These are phyloP conservation scores for Phrynocephalus vlangalii DNA, from an alignment of 2,797 vertebrate genomes.

Conservation along the genomic window DNA sequence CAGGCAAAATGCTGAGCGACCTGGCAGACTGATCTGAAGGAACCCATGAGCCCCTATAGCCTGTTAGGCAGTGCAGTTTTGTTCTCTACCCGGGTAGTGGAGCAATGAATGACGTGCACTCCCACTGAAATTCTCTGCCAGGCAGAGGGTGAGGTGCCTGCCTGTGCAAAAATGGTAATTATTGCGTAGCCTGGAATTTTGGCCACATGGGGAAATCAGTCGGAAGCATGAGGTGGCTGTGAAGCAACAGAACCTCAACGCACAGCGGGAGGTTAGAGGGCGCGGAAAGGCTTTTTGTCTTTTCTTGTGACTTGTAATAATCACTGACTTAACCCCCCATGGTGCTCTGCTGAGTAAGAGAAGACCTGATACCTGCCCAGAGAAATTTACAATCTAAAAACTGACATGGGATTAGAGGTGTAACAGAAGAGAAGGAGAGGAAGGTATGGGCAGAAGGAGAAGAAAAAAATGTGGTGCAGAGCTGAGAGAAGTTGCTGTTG, in stretches of 20 bases:
- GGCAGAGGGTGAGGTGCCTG: background rate
- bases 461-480: background rate
- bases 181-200: background rate
- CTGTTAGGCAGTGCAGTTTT: constrained; percentile 4
- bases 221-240: background rate
- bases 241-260: background rate
- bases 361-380: too few relatives aligned
- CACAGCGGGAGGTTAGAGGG: background rate
- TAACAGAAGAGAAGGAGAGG: too few relatives aligned
- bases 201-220: background rate
- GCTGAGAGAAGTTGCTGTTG: background rate
- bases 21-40: background rate
- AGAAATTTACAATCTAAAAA: background rate
- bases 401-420: background rate
- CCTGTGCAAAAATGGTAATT: background rate
- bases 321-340: background rate
- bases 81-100: background rate
- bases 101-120: background rate
- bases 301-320: background rate
- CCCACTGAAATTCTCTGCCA: constrained; percentile 21
- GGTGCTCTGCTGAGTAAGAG: background rate
- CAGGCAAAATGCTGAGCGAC: background rate
- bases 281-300: background rate
- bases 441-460: background rate
- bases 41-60: background rate